A percentile compares a stretch with the other conserved stretches of the same genome.
Evolutionary conservation across 2,888 invertebrate genomes (phyloP).

Genomic region (Chloroclystis v-ata): DNA sequence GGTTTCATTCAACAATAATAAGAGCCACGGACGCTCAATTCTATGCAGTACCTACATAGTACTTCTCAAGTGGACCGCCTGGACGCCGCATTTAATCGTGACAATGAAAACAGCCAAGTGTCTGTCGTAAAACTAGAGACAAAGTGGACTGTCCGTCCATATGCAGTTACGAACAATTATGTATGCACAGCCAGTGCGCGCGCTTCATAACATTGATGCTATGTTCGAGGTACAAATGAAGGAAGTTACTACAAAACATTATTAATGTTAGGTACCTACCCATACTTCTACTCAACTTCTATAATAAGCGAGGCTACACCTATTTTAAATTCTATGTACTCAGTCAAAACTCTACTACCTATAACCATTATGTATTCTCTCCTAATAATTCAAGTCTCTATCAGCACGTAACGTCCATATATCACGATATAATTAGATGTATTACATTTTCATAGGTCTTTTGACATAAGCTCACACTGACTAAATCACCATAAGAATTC

Average conservation of each 20-base stretch:
- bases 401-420: conserved; percentile 41
- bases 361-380: background rate
- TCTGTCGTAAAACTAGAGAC: conserved; percentile 68
- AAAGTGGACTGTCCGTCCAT: conserved; percentile 57
- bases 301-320: background rate
- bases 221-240: conserved; percentile 8
- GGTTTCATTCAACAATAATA: conserved; percentile 45
- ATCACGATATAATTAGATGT: conserved; percentile 55
- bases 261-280: background rate
- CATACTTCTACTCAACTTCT: background rate
- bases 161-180: conserved; percentile 60
- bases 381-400: background rate
- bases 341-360: background rate
- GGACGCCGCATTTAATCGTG: conserved; percentile 52
- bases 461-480: conserved; percentile 46
- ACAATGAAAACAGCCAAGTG: conserved; percentile 67
- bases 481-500: conserved; percentile 53
- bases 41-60: conserved; percentile 29
- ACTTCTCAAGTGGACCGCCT: conserved; percentile 39
- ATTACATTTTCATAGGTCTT: conserved; percentile 67
- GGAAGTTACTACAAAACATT: background rate
- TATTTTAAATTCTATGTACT: background rate
- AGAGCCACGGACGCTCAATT: conserved; percentile 32
- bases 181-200: conserved; percentile 55
- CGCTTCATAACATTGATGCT: conserved; percentile 27